Evolutionary conservation across 2,113 vertebrate species (phyloP).

Genomic region (Cyphotilapia sp.): DNA sequence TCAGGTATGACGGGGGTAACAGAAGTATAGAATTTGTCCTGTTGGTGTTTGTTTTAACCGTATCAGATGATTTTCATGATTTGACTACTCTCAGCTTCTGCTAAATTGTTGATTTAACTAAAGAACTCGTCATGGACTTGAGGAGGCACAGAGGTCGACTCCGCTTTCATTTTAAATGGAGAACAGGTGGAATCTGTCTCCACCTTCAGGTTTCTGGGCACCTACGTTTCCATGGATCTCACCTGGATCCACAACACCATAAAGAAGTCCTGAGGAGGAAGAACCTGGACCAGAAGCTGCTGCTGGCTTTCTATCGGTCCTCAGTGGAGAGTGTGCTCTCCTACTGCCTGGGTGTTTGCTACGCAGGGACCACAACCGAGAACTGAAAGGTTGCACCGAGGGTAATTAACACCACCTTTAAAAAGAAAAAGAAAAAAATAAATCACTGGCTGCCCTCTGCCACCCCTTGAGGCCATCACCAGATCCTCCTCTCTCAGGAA

Average conservation of each 20-base stretch:
- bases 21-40: background rate
- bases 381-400: fast-evolving
- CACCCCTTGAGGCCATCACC: fast-evolving
- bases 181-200: background rate
- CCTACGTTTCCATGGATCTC: background rate
- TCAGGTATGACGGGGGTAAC: fast-evolving
- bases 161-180: background rate
- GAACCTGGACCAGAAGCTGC: background rate
- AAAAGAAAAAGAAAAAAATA: fast-evolving
- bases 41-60: background rate
- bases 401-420: background rate
- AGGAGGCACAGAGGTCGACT: background rate
- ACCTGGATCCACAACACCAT: background rate
- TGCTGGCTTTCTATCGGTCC: fast-evolving
- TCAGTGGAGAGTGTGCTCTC: background rate
- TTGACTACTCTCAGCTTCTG: background rate
- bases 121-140: background rate
- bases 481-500: background rate
- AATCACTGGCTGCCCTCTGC: background rate
- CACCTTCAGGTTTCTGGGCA: background rate
- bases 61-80: background rate
- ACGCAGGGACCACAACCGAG: background rate
- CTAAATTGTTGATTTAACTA: background rate
- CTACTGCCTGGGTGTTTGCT: background rate
- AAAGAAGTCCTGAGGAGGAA: background rate